Evolutionary conservation across 1,140 invertebrate species (phyloP), one percentile per base, ranked within the genome.

Genomic region (Bactericera cockerelli): DNA sequence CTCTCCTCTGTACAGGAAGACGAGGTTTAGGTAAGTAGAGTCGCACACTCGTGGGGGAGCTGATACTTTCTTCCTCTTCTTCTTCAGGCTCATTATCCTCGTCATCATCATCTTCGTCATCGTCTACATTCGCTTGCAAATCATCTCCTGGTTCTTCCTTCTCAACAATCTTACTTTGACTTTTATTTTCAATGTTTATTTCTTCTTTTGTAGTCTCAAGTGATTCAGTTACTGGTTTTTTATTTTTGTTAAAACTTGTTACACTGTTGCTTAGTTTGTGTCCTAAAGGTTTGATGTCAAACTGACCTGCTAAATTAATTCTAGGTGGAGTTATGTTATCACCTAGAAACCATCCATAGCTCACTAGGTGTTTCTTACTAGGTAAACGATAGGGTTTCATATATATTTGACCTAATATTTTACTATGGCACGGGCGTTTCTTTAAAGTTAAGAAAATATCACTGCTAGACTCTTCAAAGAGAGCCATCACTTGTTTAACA

Each of bases 371-470:
- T 65, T 86, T 86, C 68, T 84, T 85, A 65, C 83, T 86, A 22
- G 85, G 84, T 62, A 87, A 70, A 62, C 84, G 74, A 67, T 85
- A 86, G 0, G 84, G 84, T 68, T 85, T 84, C 71, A 86, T 84
- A 63, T 86, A 86, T 67, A 88, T 84, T 66, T 87, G 85, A 1
- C 86, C 86, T 66, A 86, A 87, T 55, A 87, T 82, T 72, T 86
- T 89, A 1, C 83, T 84, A 65, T 91, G 88, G 42, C 82, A 76
- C 0, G 89, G 89, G 6, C 87, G 73, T 68, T 90, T 88, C 71
- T 92, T 93, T 11, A 92, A 69, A 0, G 89, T 88, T 26, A 93
- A 71, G 25, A 87, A 76, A 60, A 91, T 80, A 70, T 92, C 87
- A 16, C 84, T 81, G 2, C 84, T 80, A 61, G 83, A 84, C 65